phyloP scores from a whole-genome alignment of 1,140 invertebrate species.

The Rhagoletis pomonella region DNA sequence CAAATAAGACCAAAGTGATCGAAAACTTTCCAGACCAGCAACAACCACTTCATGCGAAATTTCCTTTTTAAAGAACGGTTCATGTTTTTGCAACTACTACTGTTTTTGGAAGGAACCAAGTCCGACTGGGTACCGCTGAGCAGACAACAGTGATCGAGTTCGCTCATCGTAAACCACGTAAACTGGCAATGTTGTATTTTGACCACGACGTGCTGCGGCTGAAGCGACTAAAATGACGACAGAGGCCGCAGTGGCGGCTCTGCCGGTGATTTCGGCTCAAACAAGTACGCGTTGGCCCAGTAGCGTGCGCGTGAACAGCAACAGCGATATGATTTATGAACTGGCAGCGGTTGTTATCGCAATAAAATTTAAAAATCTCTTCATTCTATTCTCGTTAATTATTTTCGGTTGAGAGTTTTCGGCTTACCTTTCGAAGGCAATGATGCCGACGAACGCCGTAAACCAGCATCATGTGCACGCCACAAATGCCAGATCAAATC shows the following conservation, averaged over 20 bases:
- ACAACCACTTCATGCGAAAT: no score
- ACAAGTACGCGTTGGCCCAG: conserved; percentile 2
- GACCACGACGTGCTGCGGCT: background rate
- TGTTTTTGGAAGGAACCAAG: no score
- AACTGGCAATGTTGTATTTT: background rate
- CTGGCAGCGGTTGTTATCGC: conserved; percentile 55
- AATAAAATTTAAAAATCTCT: conserved; percentile 56
- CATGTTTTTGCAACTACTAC: no score
- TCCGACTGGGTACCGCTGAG: background rate
- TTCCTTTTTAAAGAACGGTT: no score
- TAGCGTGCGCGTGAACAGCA: conserved; percentile 44
- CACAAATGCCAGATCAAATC: conserved; percentile 41
- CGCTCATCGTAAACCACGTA: background rate
- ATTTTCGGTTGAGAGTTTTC: conserved; percentile 53
- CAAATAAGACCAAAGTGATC: no score
- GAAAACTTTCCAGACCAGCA: no score
- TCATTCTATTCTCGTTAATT: conserved; percentile 55
- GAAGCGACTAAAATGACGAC: background rate
- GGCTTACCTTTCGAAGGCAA: background rate
- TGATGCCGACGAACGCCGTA: background rate
- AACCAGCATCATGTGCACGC: background rate
- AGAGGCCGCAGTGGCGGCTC: background rate
- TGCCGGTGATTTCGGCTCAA: background rate
- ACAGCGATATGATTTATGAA: conserved; percentile 56
- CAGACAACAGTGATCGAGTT: background rate